Evolutionary conservation across 2,113 vertebrate species (phyloP), one percentile per base, ranked within the genome.

Genomic region (Psittacula cyanocephala): DNA sequence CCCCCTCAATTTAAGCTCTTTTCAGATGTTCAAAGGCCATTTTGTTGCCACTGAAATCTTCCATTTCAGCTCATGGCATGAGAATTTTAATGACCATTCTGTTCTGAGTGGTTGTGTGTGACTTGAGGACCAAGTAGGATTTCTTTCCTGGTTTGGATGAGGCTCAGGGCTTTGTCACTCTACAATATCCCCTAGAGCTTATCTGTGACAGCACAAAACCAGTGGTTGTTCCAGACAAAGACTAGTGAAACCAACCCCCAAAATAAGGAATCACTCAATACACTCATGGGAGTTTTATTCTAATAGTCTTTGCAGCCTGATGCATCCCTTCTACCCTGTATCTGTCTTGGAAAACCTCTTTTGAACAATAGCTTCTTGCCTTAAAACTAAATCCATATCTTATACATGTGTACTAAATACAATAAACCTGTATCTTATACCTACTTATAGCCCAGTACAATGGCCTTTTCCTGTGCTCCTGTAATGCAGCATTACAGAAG

Each of bases 311-410:
- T 60, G 15, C 27, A 71, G 23, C 13, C 2, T 84, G 23, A 39
- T 60, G 17, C 3, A 39, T 67, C 15, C 7, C 4, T 81, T 59
- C 47, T 29, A 23, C 23, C 18, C 7, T 53, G 5, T 53, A 0
- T 23, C 10, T 60, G 4, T 44, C 53, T 79, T 4, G 2, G 27
- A 2, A 10, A 7, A 28, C 9, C 7, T 78, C 35, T 55, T 64
- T 53, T 41, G 4, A 85, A 6, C 18, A 78, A 39, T 17, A 39
- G 17, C 78, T 63, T 85, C 25, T 59, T 12, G 6, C 24, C 23
- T 49, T 13, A 67, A 67, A 86, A 62, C 11, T 16, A 43, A 74
- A 47, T 0, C 1, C 0, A 0, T 46, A 33, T 7, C 7, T 55
- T 37, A 35, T 1, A 52, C 0, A 0, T 55, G 33, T 29, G 57